phyloP scores from a whole-genome alignment of 2,113 vertebrate species.

The Microcebus lehilahytsara region DNA sequence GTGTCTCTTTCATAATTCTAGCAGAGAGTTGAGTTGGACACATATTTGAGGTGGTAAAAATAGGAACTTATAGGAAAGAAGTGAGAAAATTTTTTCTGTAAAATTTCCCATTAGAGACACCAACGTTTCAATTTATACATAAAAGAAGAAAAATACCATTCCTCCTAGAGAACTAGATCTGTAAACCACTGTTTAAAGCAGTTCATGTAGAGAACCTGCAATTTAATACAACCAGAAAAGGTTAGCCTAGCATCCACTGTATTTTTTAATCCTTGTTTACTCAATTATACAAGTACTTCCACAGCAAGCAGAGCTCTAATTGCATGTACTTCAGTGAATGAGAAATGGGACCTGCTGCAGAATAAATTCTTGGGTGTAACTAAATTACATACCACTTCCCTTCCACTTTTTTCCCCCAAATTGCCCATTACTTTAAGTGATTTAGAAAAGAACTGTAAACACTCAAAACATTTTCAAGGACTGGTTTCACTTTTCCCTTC shows the following conservation, averaged over 20 bases:
- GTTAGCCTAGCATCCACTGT: background rate
- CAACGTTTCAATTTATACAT: background rate
- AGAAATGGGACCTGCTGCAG: background rate
- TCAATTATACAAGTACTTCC: background rate
- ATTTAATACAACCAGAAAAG: background rate
- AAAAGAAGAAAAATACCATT: constrained; percentile 10
- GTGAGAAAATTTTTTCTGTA: background rate
- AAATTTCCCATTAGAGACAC: background rate
- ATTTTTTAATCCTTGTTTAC: constrained; percentile 12
- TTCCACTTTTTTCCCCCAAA: background rate
- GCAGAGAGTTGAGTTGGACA: background rate
- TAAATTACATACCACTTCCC: constrained; percentile 53
- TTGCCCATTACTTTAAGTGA: constrained; percentile 47
- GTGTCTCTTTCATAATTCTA: background rate
- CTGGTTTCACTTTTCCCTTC: background rate
- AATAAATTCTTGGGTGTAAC: constrained; percentile 51
- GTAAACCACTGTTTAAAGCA: constrained; percentile 34
- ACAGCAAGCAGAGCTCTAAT: constrained; percentile 30
- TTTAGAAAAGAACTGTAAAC: constrained; percentile 39
- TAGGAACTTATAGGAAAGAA: background rate
- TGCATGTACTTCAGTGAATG: background rate
- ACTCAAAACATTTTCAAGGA: constrained; percentile 17
- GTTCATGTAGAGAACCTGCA: background rate
- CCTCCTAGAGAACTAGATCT: background rate
- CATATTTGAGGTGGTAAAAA: background rate